A percentile compares a stretch with the other conserved stretches of the same genome.
Conservation (phyloP, 2,797 vertebrate genomes). For the Bryconaethiops microstoma region DNA sequence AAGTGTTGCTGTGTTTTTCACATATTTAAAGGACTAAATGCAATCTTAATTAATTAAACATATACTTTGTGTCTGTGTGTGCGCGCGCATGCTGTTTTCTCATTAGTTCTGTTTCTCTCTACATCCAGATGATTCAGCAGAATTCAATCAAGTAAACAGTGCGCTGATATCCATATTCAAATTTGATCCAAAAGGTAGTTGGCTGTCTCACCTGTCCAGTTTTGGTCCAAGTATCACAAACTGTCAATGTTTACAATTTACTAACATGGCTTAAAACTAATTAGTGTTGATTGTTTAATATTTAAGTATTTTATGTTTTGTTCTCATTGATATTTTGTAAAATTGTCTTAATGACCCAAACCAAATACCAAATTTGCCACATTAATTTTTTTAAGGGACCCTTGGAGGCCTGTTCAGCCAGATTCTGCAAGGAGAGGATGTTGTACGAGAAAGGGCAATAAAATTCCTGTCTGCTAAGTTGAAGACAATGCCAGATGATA, state of each 20-base stretch:
- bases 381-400: slow-evolving; percentile 79
- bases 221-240: not conserved
- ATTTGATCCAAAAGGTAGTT: slow-evolving; percentile 93
- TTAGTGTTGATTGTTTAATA: no score
- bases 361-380: not conserved
- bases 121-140: slow-evolving; percentile 90
- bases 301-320: no score
- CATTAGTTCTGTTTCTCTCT: not conserved
- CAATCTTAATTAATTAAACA: no score
- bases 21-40: not conserved
- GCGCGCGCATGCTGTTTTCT: not conserved
- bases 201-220: not conserved
- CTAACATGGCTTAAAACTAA: no score
- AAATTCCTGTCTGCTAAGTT: slow-evolving; percentile 94
- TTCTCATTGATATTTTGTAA: not conserved
- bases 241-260: not conserved
- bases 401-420: slow-evolving; percentile 96
- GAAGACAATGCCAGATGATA: slow-evolving; percentile 90
- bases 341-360: not conserved
- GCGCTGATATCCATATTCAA: slow-evolving; percentile 98
- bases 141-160: slow-evolving; percentile 96
- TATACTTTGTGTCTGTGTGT: not conserved
- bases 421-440: slow-evolving; percentile 96
- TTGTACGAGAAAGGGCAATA: slow-evolving; percentile 94
- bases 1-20: no score